Evolutionary conservation across 2,797 vertebrate species (phyloP).

Genomic region (Phoebastria nigripes): DNA sequence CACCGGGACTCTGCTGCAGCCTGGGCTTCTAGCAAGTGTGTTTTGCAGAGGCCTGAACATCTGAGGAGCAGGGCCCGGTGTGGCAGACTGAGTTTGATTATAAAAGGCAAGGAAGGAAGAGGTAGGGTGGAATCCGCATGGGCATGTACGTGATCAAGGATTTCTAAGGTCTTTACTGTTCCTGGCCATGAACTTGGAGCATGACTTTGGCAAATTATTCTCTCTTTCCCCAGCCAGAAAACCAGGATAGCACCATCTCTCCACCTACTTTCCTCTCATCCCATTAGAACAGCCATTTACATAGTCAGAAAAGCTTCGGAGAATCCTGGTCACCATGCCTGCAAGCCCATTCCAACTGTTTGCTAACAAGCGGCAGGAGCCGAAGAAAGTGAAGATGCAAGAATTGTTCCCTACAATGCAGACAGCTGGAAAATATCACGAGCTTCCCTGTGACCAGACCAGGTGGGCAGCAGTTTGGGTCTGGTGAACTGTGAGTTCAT

Average conservation of each 20-base stretch:
- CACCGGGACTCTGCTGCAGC: not conserved
- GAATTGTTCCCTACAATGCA: not conserved
- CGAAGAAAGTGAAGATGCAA: not conserved
- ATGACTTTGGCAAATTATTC: not conserved
- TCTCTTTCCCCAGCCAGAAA: not conserved
- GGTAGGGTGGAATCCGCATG: not conserved
- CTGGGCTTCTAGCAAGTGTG: not conserved
- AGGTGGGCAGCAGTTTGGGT: slow-evolving; percentile 51
- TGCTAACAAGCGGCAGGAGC: not conserved
- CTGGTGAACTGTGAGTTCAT: slow-evolving; percentile 28
- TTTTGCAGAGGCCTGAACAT: not conserved
- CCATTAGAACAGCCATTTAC: not conserved
- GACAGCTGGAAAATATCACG: slow-evolving; percentile 59
- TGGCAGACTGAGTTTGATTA: not conserved
- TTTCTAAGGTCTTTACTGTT: not conserved
- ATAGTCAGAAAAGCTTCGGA: not conserved
- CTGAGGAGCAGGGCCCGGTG: not conserved
- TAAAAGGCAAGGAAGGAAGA: not conserved
- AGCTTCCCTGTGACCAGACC: slow-evolving; percentile 25
- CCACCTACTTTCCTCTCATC: not conserved
- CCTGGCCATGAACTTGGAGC: not conserved
- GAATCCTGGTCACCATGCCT: not conserved
- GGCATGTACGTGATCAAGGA: accelerated
- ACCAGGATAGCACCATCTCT: not conserved
- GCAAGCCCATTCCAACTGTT: not conserved